Conservation (phyloP, 2,797 vertebrate genomes). For the Sitta carolinensis region DNA sequence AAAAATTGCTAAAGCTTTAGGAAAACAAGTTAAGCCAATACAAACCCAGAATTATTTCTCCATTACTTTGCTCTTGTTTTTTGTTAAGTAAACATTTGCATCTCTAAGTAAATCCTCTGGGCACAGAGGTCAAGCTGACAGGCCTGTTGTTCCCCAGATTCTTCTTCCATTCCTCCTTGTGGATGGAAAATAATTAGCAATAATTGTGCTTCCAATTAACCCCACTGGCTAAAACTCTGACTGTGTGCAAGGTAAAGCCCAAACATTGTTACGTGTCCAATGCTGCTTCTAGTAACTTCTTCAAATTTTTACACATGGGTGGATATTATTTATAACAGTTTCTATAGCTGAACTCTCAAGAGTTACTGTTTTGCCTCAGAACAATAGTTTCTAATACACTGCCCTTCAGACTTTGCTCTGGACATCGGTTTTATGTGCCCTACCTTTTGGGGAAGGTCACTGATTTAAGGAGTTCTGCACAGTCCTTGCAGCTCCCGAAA, state of each 20-base stretch:
- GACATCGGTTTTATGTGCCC: background rate
- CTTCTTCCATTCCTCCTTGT: background rate
- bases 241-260: background rate
- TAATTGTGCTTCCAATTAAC: background rate
- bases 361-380: background rate
- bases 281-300: background rate
- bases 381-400: background rate
- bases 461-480: background rate
- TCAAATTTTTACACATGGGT: background rate
- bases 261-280: background rate
- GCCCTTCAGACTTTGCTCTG: background rate
- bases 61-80: background rate
- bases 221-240: accelerated
- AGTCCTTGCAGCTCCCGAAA: background rate
- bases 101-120: background rate
- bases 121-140: background rate
- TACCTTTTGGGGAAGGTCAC: background rate
- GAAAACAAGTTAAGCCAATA: background rate
- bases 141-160: background rate
- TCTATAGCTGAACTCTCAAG: background rate
- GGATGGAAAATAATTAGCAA: background rate
- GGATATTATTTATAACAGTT: background rate
- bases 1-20: background rate
- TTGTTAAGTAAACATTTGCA: background rate
- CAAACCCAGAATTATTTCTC: background rate